These are phyloP conservation scores for Nannobrachium achirus DNA, from an alignment of 2,113 vertebrate species.

Conservation along the genomic window DNA sequence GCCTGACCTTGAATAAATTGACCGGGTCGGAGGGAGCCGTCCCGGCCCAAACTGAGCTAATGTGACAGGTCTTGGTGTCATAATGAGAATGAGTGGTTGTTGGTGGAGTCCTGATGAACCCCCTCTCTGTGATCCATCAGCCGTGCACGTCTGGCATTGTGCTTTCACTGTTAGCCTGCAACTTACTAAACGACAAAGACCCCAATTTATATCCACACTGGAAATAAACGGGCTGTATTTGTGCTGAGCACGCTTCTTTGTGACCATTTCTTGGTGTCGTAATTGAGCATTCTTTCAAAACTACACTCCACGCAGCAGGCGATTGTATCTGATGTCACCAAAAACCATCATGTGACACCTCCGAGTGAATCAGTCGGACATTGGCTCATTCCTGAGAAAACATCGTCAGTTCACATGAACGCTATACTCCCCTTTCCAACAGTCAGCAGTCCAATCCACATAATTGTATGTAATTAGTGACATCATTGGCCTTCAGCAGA, in stretches of 20 bases:
- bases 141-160: neutral
- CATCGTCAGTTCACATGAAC: neutral
- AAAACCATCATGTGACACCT: too few species aligned
- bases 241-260: neutral
- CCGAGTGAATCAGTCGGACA: too few species aligned
- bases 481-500: constrained; percentile 11
- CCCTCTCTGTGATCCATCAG: constrained; percentile 30
- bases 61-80: constrained; percentile 21
- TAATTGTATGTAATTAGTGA: constrained; percentile 26
- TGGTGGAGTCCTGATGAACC: constrained; percentile 30
- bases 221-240: neutral
- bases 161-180: neutral
- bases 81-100: constrained; percentile 55
- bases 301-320: neutral
- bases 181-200: neutral
- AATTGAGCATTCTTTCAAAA: neutral
- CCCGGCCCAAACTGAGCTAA: neutral
- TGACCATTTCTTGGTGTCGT: neutral
- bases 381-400: neutral
- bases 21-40: constrained; percentile 28
- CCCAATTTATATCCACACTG: constrained; percentile 24
- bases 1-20: constrained; percentile 79
- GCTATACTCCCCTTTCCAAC: neutral
- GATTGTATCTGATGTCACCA: neutral
- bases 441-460: neutral